Evolutionary conservation across 2,888 invertebrate genomes (phyloP).

Genomic region (Temnothorax ravouxi): DNA sequence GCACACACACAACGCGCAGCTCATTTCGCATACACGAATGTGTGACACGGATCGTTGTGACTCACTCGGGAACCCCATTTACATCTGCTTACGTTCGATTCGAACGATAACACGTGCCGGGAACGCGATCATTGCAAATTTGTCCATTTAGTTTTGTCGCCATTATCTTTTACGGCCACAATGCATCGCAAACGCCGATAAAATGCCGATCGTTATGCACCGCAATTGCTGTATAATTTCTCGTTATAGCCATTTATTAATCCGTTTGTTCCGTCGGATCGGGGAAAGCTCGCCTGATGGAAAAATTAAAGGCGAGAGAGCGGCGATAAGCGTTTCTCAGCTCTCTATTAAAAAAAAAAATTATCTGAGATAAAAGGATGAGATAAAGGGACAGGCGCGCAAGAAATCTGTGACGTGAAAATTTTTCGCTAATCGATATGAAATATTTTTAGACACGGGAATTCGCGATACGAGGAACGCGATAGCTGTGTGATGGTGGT

Average conservation of each 20-base stretch:
- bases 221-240: not conserved
- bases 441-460: not conserved
- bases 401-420: not conserved
- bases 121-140: slow-evolving; percentile 2
- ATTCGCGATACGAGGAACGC: not conserved
- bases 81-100: slow-evolving; percentile 33
- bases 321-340: not conserved
- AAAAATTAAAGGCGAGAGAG: not conserved
- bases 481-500: not conserved
- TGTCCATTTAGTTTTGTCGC: slow-evolving; percentile 13
- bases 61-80: slow-evolving; percentile 31
- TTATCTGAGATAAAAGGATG: not conserved
- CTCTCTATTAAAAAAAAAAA: not conserved
- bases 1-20: not conserved
- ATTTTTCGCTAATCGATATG: not conserved
- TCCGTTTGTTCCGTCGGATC: not conserved
- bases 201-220: not conserved
- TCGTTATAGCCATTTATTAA: not conserved
- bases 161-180: not conserved
- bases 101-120: slow-evolving; percentile 10
- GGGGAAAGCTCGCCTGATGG: not conserved
- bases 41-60: slow-evolving; percentile 20
- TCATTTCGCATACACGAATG: slow-evolving; percentile 10
- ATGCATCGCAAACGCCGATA: not conserved
- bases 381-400: not conserved